Evolutionary conservation across 1,140 invertebrate species (phyloP), one percentile per base, ranked within the genome.

Genomic region (Conopomorpha cramerella): DNA sequence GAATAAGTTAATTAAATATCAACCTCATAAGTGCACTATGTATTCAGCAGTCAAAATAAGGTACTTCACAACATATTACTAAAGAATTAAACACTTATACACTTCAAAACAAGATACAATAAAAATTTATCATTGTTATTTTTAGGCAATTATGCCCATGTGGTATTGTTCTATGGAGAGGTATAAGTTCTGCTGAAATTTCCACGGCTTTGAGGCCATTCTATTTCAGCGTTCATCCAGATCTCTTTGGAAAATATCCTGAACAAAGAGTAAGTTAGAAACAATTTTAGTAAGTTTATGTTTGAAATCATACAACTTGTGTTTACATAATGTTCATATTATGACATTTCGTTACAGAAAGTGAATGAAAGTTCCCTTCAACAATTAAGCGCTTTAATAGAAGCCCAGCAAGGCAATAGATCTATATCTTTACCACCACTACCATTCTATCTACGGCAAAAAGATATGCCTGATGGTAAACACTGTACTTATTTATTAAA

Each of bases 171-270:
- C n/a, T n/a, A n/a, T n/a, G n/a, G n/a, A n/a, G n/a, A n/a, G n/a
- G n/a, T n/a, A n/a, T n/a, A n/a, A n/a, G n/a, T n/a, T n/a, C n/a
- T n/a, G 85, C 85, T 15, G 90, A 95, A 81, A 81, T 95, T n/a
- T 88, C 92, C 2, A 87, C 91, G 11, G 94, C 93, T 1, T 74
- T 98, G 10, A 80, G 93, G 43, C 95, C 94, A 1, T 96, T 98
- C 66, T 96, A 95, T 68, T 96, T 97, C 74, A 87, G 87, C 30
- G 94, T 97, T 13, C 95, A 98, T 82, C 95, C 95, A 10, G 95
- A 98, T 78, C 76, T 96, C 23, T 97, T 97, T 82, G 91, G 91
- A 36, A 88, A 92, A 66, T 87, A 90, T 81, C 95, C 95, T 25
- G 85, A 84, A 55, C 91, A 95, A 81, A 85, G 89, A 58, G 91